Percentiles rank a stretch among this genome's conserved stretches.
Evolutionary conservation across 1,140 invertebrate genomes (phyloP).

Genomic region (Archivesica marissinica): DNA sequence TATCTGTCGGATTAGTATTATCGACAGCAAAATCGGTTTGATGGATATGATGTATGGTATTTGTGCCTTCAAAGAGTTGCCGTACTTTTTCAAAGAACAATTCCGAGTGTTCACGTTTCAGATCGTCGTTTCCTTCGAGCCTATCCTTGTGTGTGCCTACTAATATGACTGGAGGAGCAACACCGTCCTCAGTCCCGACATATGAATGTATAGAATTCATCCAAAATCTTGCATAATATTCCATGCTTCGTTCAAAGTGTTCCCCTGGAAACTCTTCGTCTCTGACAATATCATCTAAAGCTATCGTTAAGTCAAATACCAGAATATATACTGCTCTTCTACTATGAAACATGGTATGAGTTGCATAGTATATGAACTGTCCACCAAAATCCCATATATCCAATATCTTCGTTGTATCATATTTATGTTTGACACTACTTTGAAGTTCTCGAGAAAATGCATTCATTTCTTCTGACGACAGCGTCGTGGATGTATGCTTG

Average conservation of each 20-base stretch:
- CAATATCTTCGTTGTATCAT: neutral
- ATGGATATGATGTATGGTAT: neutral
- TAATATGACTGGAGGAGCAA: neutral
- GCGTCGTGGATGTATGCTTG: no score
- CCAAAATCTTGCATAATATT: neutral
- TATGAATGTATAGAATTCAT: constrained; percentile 24
- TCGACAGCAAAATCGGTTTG: neutral
- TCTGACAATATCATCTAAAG: neutral
- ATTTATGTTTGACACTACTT: neutral
- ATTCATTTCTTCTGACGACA: neutral
- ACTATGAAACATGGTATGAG: constrained; percentile 14
- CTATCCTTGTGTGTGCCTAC: constrained; percentile 12
- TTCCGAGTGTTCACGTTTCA: neutral
- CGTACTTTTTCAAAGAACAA: neutral
- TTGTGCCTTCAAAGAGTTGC: neutral
- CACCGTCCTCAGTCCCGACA: neutral
- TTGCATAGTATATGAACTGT: constrained; percentile 4
- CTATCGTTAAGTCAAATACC: neutral
- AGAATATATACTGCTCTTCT: constrained; percentile 4
- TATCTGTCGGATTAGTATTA: neutral
- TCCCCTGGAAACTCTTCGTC: constrained; percentile 29
- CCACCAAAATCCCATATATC: constrained; percentile 26
- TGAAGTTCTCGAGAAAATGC: neutral
- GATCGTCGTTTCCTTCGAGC: neutral
- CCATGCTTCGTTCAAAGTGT: neutral